Evolutionary conservation across 2,797 vertebrate genomes (phyloP).

Genomic region (Anolis apletophallus): DNA sequence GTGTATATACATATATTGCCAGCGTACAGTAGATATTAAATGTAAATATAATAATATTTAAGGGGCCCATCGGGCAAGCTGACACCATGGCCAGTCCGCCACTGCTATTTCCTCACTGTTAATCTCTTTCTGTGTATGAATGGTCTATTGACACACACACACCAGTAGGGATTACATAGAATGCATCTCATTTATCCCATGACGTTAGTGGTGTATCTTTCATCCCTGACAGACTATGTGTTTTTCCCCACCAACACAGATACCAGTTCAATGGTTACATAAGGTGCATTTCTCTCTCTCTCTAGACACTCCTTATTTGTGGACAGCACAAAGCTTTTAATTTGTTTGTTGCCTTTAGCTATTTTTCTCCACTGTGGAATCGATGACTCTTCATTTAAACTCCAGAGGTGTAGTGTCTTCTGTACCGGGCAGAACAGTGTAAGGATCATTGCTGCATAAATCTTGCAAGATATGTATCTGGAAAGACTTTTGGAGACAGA

Average conservation of each 20-base stretch:
- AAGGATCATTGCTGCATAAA: slow-evolving; percentile 55
- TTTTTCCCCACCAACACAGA: neutral
- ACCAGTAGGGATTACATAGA: neutral
- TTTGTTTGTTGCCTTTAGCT: slow-evolving; percentile 45
- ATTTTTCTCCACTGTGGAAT: slow-evolving; percentile 41
- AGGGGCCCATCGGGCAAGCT: no score
- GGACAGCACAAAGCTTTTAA: slow-evolving; percentile 11
- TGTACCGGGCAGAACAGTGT: slow-evolving; percentile 39
- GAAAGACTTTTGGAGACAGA: slow-evolving; percentile 53
- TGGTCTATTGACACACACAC: no score
- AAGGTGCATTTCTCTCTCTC: neutral
- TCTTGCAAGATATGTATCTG: slow-evolving; percentile 50
- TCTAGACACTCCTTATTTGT: slow-evolving; percentile 2
- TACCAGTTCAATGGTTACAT: slow-evolving; percentile 5
- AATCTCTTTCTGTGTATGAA: neutral
- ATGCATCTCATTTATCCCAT: neutral
- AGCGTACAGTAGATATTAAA: no score
- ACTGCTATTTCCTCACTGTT: no score
- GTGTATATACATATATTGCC: no score
- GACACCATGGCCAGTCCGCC: no score
- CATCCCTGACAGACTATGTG: neutral
- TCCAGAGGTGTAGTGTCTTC: slow-evolving; percentile 34
- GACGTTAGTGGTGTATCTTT: neutral
- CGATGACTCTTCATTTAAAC: slow-evolving; percentile 54
- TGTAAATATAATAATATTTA: no score